A percentile compares a stretch with the other conserved stretches of the same genome.
These are phyloP conservation scores for Rhineura floridana DNA, from an alignment of 2,113 vertebrate species.

Conservation along the genomic window DNA sequence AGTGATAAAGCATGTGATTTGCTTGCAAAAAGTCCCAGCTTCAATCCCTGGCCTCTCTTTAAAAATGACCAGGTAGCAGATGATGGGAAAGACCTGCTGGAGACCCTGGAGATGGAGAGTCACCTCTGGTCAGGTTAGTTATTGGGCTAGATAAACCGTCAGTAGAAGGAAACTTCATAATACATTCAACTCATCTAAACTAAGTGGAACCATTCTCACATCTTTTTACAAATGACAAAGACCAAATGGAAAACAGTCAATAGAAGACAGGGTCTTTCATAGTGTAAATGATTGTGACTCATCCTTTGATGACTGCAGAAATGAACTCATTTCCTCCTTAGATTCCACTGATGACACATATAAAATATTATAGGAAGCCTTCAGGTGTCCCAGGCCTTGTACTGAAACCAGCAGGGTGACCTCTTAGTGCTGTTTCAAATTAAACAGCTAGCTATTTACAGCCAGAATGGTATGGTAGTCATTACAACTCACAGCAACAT, in stretches of 20 bases:
- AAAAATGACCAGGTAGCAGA: background rate
- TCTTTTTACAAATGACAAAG: background rate
- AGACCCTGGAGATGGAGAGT: background rate
- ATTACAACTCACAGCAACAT: background rate
- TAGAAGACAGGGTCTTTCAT: background rate
- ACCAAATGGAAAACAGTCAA: background rate
- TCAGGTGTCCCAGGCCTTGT: constrained; percentile 7
- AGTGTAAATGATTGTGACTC: background rate
- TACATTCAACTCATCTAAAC: background rate
- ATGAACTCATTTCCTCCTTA: background rate
- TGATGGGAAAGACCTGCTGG: background rate
- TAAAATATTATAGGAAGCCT: background rate
- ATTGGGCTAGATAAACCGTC: background rate
- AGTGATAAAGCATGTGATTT: background rate
- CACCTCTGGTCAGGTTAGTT: background rate
- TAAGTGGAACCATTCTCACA: background rate
- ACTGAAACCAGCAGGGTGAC: background rate
- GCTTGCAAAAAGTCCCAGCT: background rate
- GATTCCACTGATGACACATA: background rate
- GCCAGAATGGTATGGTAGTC: background rate
- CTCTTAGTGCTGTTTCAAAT: background rate
- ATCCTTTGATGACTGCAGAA: background rate
- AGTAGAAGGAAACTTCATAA: background rate
- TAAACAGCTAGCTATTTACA: constrained; percentile 16
- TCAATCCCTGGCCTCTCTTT: background rate